phyloP scores from a whole-genome alignment of 2,797 vertebrate species.

The Chloroceryle amazona region DNA sequence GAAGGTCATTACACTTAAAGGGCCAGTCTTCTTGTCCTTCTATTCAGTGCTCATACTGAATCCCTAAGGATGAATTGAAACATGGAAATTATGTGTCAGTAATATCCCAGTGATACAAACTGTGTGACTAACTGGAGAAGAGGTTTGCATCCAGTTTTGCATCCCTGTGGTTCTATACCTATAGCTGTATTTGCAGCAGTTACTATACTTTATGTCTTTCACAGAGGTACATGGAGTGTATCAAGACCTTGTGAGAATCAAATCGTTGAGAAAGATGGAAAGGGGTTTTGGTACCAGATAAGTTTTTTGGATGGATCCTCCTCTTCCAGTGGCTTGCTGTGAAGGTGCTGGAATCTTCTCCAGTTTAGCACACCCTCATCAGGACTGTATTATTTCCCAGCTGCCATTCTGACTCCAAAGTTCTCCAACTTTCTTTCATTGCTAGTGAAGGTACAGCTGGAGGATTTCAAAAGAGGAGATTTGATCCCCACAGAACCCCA shows the following conservation, averaged over 20 bases:
- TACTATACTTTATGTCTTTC: neutral
- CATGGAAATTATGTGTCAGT: rapidly evolving
- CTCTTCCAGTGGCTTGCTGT: neutral
- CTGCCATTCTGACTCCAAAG: neutral
- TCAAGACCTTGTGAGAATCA: neutral
- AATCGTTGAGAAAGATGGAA: neutral
- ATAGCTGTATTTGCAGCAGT: neutral
- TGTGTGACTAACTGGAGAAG: neutral
- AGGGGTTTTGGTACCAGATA: neutral
- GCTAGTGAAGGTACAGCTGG: neutral
- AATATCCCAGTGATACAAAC: neutral
- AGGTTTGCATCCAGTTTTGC: rapidly evolving
- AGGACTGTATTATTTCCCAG: neutral
- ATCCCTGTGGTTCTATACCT: neutral
- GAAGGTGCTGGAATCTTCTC: neutral
- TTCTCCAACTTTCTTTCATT: neutral
- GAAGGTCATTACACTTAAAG: neutral
- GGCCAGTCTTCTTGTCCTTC: neutral
- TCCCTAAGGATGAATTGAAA: neutral
- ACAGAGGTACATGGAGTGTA: neutral
- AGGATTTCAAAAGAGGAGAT: constrained; percentile 5
- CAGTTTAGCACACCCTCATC: neutral
- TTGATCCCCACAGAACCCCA: neutral
- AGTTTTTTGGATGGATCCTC: neutral
- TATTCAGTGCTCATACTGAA: neutral